These are phyloP conservation scores for Pachycephala philippinensis DNA, from an alignment of 2,113 vertebrate species.

Conservation along the genomic window DNA sequence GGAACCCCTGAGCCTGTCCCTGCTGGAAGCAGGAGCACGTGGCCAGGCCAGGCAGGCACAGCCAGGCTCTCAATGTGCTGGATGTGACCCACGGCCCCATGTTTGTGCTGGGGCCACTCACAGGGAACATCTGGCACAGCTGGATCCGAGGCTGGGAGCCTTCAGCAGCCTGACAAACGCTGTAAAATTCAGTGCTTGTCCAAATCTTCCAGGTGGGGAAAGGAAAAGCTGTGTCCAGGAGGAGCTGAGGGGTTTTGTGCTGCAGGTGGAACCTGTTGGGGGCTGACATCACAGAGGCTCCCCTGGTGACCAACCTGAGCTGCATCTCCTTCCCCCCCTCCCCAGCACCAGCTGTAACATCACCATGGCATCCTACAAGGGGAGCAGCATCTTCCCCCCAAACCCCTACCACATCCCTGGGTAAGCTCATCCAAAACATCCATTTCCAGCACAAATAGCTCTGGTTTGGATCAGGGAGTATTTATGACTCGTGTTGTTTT, in stretches of 20 bases:
- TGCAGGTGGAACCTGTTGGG: background rate
- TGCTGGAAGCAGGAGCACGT: fast-evolving
- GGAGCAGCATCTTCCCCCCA: background rate
- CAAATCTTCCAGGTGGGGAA: background rate
- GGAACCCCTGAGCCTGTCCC: background rate
- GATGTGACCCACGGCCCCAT: fast-evolving
- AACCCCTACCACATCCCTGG: background rate
- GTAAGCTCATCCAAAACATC: background rate
- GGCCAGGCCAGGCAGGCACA: fast-evolving
- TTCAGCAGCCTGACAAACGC: fast-evolving
- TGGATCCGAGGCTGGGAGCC: background rate
- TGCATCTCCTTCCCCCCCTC: background rate
- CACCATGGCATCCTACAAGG: background rate
- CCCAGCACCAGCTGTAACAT: background rate
- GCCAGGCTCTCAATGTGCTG: fast-evolving
- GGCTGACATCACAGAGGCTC: slow-evolving; percentile 22
- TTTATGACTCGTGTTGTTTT: background rate
- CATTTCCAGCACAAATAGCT: background rate
- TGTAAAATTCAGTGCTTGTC: fast-evolving
- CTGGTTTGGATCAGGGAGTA: fast-evolving
- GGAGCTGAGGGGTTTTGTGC: background rate
- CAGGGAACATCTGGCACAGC: fast-evolving
- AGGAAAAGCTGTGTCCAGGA: background rate
- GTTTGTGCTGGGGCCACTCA: background rate
- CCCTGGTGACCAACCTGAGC: background rate